phyloP scores from a whole-genome alignment of 2,888 invertebrate species.

The Zygaena filipendulae region DNA sequence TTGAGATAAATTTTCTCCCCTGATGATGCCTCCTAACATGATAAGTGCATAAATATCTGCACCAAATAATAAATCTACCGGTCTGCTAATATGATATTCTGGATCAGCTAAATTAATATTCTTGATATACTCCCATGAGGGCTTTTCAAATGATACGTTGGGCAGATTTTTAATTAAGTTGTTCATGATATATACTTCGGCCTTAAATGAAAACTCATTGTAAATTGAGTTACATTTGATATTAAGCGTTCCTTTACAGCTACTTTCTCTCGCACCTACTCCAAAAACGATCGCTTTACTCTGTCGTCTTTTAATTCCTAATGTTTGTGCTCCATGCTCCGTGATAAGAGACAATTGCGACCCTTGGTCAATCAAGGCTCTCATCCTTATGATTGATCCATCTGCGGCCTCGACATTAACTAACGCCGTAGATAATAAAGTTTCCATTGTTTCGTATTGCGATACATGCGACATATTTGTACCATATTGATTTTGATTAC shows the following conservation, averaged over 20 bases:
- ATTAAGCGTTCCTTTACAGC: background rate
- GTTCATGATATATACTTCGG: no score
- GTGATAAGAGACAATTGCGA: slow-evolving; percentile 10
- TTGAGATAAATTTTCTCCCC: background rate
- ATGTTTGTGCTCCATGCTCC: slow-evolving; percentile 9
- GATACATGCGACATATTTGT: slow-evolving; percentile 2
- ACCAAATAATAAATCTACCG: slow-evolving; percentile 11
- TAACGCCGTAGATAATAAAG: slow-evolving; percentile 11
- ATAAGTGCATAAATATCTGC: slow-evolving; percentile 10
- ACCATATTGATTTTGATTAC: background rate
- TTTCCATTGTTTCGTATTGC: slow-evolving; percentile 2
- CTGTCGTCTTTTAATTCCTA: slow-evolving; percentile 3
- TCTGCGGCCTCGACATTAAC: slow-evolving; percentile 7
- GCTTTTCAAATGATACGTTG: slow-evolving; percentile 6
- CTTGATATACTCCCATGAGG: slow-evolving; percentile 11
- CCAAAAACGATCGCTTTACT: slow-evolving; percentile 8
- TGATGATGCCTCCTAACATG: slow-evolving; percentile 1
- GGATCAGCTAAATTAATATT: slow-evolving; percentile 16
- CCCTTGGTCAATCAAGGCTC: slow-evolving; percentile 12
- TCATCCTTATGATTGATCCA: slow-evolving; percentile 5
- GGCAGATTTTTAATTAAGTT: background rate
- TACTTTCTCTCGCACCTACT: slow-evolving; percentile 5
- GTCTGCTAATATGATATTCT: slow-evolving; percentile 9
- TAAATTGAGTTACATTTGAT: no score
- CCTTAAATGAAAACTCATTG: no score